Base-by-base conservation (phyloP, 2,888 invertebrate genomes). In the Ethmia dodecea region DNA sequence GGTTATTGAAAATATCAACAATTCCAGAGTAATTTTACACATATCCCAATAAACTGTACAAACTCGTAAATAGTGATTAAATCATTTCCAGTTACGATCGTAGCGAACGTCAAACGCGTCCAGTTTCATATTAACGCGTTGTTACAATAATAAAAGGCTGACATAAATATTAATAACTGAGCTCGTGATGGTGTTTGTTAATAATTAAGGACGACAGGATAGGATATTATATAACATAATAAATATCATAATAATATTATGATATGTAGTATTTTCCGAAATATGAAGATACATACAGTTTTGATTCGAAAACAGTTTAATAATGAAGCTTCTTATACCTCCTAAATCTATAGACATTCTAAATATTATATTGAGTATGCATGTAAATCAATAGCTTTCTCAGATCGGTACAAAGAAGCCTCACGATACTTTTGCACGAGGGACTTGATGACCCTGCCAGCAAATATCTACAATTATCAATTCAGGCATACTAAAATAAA, bases 381-480 rank as follows among this genome's bases (percentile, higher is more conserved):
- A 61, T 60, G 78, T 74, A 77, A 78, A 77, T 77, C 68, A 74
- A 80, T 81, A 78, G 75, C 67, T 69, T 58, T 67, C 61, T 65
- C 59, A 62, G 74, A 71, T 71, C 66, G 68, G 68, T 71, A 68
- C 69, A 71, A 55, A 47, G 80, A 81, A 80, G 77, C 80, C 83
- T 73, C 72, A 73, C 73, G 67, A 71, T 64, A 71, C 75, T 79
- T 83, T 81, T 53, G 84, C 84, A 84, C 79, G 84, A 83, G 73
- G 80, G 69, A 53, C 64, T 46, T 47, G 49, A n/a, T 54, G 68
- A 63, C 66, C 74, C 62, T 66, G 67, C 74, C 71, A 63, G 60
- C 67, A 64, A 73, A 77, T 74, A 73, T 81, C 75, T 74, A 80
- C 72, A 77, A 75, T 83, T 83, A 83, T 80, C 77, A 84, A 84